Conservation (phyloP, 2,797 vertebrate genomes). For the Dryobates pubescens region DNA sequence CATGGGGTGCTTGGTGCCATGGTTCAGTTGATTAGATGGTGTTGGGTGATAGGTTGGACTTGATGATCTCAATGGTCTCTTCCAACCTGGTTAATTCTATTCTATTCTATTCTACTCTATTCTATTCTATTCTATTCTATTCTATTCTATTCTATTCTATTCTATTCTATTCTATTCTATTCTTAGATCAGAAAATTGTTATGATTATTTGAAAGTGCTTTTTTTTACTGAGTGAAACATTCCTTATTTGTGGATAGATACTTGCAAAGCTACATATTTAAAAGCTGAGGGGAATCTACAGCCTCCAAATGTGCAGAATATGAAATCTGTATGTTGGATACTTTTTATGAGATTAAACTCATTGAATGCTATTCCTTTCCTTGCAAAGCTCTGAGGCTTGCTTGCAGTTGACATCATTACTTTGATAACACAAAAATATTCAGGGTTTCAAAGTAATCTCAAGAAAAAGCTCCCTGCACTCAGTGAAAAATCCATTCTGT, state of each 20-base stretch:
- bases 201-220: background rate
- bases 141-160: too few relatives aligned
- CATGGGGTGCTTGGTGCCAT: too few relatives aligned
- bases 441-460: background rate
- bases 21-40: too few relatives aligned
- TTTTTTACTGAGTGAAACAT: background rate
- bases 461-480: background rate
- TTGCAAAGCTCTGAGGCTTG: background rate
- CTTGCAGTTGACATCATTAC: background rate
- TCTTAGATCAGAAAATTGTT: background rate
- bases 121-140: too few relatives aligned
- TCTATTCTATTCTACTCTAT: too few relatives aligned
- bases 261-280: background rate
- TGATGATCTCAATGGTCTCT: too few relatives aligned
- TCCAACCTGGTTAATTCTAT: too few relatives aligned
- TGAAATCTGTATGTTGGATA: background rate
- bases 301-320: background rate
- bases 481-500: background rate
- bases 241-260: background rate
- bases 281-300: background rate
- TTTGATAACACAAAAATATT: constrained; percentile 1
- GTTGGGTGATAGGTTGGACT: too few relatives aligned
- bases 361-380: background rate
- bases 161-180: background rate
- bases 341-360: background rate